Percentiles rank a stretch among this genome's conserved stretches.
phyloP scores from a whole-genome alignment of 2,113 vertebrate genomes.

The Struthio camelus region DNA sequence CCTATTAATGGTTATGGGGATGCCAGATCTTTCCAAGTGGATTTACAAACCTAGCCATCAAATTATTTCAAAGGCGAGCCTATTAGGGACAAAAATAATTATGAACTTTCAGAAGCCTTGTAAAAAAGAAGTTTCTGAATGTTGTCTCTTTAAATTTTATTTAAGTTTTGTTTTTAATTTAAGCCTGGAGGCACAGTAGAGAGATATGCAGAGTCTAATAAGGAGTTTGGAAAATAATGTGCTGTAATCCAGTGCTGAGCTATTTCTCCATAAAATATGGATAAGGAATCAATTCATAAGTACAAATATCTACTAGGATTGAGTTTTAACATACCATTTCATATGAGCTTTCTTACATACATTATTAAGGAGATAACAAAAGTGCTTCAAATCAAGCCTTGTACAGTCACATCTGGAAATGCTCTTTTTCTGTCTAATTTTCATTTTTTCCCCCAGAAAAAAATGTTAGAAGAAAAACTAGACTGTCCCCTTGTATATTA shows the following conservation, averaged over 20 bases:
- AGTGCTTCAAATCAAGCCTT: constrained; percentile 48
- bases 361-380: constrained; percentile 66
- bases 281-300: constrained; percentile 60
- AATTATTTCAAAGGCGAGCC: constrained; percentile 60
- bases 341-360: constrained; percentile 32
- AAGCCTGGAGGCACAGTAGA: constrained; percentile 59
- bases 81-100: constrained; percentile 65
- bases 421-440: constrained; percentile 57
- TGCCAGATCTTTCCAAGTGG: constrained; percentile 31
- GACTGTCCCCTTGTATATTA: constrained; percentile 33
- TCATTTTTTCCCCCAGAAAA: neutral
- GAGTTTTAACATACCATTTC: constrained; percentile 40
- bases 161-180: constrained; percentile 63
- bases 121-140: constrained; percentile 58
- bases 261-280: constrained; percentile 54
- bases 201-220: constrained; percentile 37
- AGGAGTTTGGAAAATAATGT: constrained; percentile 35
- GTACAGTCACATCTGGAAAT: constrained; percentile 71
- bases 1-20: constrained; percentile 45
- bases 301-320: constrained; percentile 12
- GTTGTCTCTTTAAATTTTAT: constrained; percentile 66
- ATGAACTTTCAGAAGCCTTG: constrained; percentile 49
- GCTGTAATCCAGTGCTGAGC: neutral
- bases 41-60: constrained; percentile 62
- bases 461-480: constrained; percentile 41